phyloP scores from a whole-genome alignment of 1,140 invertebrate species.

The Acyrthosiphon pisum region DNA sequence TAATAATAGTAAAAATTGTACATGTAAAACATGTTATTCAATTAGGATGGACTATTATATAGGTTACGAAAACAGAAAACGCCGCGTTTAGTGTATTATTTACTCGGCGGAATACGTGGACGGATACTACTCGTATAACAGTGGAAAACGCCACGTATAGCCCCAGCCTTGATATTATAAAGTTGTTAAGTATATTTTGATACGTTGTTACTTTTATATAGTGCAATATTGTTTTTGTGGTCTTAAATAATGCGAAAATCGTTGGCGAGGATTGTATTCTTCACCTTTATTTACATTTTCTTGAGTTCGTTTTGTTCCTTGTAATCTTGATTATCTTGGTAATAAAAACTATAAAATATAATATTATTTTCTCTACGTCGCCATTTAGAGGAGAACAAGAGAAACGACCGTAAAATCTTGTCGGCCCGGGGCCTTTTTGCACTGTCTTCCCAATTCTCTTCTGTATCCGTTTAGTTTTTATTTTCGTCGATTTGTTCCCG shows the following conservation, averaged over 20 bases:
- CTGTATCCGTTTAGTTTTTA: slow-evolving; percentile 48
- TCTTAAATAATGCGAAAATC: not conserved
- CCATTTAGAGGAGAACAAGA: not conserved
- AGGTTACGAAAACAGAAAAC: too few relatives aligned
- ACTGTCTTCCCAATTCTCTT: not conserved
- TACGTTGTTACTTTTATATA: not conserved
- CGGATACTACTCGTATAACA: too few relatives aligned
- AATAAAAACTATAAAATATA: slow-evolving; percentile 50
- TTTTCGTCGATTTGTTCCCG: slow-evolving; percentile 50
- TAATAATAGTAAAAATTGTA: too few relatives aligned
- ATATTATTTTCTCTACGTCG: slow-evolving; percentile 32
- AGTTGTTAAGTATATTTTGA: not conserved
- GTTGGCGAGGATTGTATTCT: not conserved
- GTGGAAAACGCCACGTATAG: too few relatives aligned
- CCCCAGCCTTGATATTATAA: too few relatives aligned
- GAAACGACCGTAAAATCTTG: slow-evolving; percentile 52
- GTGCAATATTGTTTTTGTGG: not conserved
- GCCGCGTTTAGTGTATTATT: too few relatives aligned
- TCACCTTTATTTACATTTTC: slow-evolving; percentile 26
- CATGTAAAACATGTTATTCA: too few relatives aligned
- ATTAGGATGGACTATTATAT: too few relatives aligned
- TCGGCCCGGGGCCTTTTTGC: slow-evolving; percentile 16
- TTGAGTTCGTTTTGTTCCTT: slow-evolving; percentile 21
- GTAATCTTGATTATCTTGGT: slow-evolving; percentile 40
- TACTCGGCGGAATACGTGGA: too few relatives aligned